Evolutionary conservation across 2,888 invertebrate genomes (phyloP).

Genomic region (Amphipoea lucens): DNA sequence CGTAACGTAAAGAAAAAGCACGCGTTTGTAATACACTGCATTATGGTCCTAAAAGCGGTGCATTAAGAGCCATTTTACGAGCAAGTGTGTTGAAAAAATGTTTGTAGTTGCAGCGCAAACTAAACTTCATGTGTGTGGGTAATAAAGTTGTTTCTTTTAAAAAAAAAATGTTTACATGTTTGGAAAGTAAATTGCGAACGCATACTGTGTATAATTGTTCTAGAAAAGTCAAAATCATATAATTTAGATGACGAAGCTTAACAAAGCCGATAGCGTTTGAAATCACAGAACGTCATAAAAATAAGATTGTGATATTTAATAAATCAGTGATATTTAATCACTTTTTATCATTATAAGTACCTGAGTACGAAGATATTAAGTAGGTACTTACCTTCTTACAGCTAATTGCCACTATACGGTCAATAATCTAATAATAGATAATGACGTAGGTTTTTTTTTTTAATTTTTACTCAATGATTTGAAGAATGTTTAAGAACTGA

Average conservation of each 20-base stretch:
- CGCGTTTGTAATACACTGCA: too few species aligned
- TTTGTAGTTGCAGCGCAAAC: not conserved
- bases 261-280: slow-evolving; percentile 21
- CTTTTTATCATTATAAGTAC: slow-evolving; percentile 38
- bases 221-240: slow-evolving; percentile 23
- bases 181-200: not conserved
- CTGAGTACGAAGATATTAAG: slow-evolving; percentile 7
- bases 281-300: slow-evolving; percentile 48
- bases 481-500: slow-evolving; percentile 1
- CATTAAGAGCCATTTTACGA: too few species aligned
- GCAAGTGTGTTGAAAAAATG: too few species aligned
- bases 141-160: not conserved
- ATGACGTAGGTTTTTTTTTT: not conserved
- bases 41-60: too few species aligned
- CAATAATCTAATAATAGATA: slow-evolving; percentile 25
- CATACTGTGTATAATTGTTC: slow-evolving; percentile 7
- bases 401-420: slow-evolving; percentile 20
- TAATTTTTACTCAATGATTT: not conserved
- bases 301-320: slow-evolving; percentile 26
- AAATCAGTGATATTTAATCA: slow-evolving; percentile 29
- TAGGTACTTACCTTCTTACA: not conserved
- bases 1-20: too few species aligned
- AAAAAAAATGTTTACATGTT: not conserved
- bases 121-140: not conserved
- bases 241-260: slow-evolving; percentile 7